Conservation (phyloP, 37 sponge, comb jelly and placozoan species). For the Spongia lamella region DNA sequence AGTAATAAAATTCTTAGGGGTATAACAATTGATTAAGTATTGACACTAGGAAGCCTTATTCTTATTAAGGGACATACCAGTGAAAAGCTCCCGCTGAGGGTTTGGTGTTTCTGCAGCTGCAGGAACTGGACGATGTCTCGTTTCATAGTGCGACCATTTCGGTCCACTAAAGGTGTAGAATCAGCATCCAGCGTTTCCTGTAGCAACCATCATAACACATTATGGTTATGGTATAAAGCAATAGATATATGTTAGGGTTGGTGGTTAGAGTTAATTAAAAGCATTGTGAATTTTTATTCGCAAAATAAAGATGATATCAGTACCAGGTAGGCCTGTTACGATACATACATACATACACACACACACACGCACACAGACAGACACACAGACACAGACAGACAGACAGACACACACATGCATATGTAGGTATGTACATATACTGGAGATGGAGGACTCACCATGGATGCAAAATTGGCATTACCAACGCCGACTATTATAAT, state of each 20-base stretch:
- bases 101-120: slow-evolving; percentile 52
- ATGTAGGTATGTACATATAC: background rate
- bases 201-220: background rate
- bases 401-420: no score
- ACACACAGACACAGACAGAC: no score
- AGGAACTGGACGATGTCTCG: slow-evolving; percentile 95
- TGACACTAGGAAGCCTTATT: no score
- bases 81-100: slow-evolving; percentile 50
- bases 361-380: background rate
- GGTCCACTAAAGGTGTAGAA: slow-evolving; percentile 65
- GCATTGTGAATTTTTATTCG: no score
- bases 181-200: slow-evolving; percentile 88
- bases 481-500: slow-evolving; percentile 51
- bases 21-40: no score
- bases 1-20: no score
- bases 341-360: background rate
- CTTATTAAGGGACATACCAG: slow-evolving; percentile 68
- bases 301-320: no score
- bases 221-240: background rate
- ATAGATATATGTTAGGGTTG: background rate
- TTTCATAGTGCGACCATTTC: slow-evolving; percentile 59
- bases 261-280: no score
- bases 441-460: no score
- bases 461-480: slow-evolving; percentile 14
- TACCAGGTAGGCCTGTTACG: no score